Evolutionary conservation across 2,797 vertebrate species (phyloP).

Genomic region (Petrocephalus schoutedeni): DNA sequence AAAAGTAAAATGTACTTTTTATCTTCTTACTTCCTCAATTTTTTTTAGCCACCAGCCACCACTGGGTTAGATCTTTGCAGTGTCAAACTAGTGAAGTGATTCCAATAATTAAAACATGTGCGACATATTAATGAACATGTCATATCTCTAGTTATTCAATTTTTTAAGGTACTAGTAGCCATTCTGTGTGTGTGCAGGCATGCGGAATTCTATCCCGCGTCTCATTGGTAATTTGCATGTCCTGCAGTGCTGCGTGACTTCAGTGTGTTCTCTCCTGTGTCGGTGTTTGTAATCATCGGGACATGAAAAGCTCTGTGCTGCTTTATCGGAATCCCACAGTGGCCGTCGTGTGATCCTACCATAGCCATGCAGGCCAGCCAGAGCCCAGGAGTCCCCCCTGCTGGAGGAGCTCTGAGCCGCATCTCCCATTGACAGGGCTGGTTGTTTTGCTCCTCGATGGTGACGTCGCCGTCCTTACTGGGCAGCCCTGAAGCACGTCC

Average conservation of each 20-base stretch:
- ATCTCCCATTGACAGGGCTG: neutral
- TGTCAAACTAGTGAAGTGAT: neutral
- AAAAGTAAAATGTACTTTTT: neutral
- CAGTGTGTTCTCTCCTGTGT: neutral
- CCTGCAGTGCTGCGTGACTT: neutral
- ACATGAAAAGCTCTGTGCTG: neutral
- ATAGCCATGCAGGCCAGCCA: neutral
- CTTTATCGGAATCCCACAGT: neutral
- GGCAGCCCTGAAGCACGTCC: neutral
- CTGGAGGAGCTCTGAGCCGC: neutral
- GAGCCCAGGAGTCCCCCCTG: neutral
- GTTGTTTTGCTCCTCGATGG: neutral
- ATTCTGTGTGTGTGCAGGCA: neutral
- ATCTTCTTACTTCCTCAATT: neutral
- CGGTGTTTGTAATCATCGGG: neutral
- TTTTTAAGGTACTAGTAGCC: neutral
- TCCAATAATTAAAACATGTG: neutral
- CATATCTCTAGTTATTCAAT: neutral
- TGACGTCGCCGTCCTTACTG: neutral
- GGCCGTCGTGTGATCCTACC: neutral
- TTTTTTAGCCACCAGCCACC: neutral
- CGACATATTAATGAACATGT: neutral
- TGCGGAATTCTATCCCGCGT: neutral
- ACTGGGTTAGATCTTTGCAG: neutral
- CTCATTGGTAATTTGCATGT: neutral